Evolutionary conservation across 2,797 vertebrate species (phyloP), one percentile per base, ranked within the genome.

Genomic region (Melanotaenia trifasciata): DNA sequence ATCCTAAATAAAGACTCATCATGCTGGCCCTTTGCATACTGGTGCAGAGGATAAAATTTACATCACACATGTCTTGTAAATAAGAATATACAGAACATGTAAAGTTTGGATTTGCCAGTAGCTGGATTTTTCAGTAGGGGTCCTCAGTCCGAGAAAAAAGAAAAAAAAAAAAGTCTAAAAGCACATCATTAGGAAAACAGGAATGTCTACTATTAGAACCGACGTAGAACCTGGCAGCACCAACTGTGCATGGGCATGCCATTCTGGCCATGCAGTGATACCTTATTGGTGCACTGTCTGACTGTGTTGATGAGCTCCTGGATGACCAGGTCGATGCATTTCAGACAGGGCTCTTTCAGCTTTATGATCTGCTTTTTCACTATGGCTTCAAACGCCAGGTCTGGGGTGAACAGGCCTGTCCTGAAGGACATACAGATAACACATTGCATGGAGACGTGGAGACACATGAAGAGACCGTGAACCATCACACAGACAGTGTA

Each of bases 281-380:
- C 97, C 97, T 98, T 98, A 83, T 91, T 94, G 91, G 96, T 98
- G 93, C 97, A 97, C 94, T 98, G 97, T 85, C 97, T 96, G 93
- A 99, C 96, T 78, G 97, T 98, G 94, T 95, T 98, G 94, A 98
- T 97, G 87, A 99, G 94, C 92, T 98, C 97, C 96, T 98, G 97
- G 92, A 98, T 98, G 89, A 99, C 97, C 94, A 98, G 89, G 92
- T 99, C 97, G 92, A 98, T 97, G 80, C 97, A 98, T 87, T 99
- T 99, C 88, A 99, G 94, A 91, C 97, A 98, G 7, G 97, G 97
- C 84, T 98, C 96, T 95, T 98, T 99, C 95, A 99, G 96, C 95
- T 99, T 98, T 91, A 99, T 96, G 93, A 99, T 94, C 94, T 99
- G 97, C 95, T 99, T 99, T 95, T 98, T 99, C 89, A 99, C 97